Evolutionary conservation across 2,888 invertebrate species (phyloP).

Genomic region (Tipula unca): DNA sequence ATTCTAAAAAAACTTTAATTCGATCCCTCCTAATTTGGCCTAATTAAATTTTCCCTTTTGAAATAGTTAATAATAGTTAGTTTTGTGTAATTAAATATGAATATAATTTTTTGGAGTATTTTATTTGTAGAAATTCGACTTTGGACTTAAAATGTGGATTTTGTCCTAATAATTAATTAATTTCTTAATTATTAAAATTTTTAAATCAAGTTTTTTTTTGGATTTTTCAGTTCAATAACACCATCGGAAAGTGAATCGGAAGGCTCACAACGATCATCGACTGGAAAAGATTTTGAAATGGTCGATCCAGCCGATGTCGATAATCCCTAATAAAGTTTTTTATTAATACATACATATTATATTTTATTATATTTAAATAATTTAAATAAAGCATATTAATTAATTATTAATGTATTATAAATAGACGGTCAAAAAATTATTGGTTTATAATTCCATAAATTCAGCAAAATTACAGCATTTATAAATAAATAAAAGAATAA

Average conservation of each 20-base stretch:
- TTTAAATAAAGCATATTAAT: not conserved
- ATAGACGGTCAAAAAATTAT: not conserved
- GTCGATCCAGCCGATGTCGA: constrained; percentile 63
- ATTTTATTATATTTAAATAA: not conserved
- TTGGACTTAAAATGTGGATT: too few relatives aligned
- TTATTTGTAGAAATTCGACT: too few relatives aligned
- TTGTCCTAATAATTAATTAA: too few relatives aligned
- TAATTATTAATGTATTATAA: not conserved
- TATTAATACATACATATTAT: not conserved
- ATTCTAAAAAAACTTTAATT: too few relatives aligned
- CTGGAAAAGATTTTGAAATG: constrained; percentile 82
- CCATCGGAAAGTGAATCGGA: constrained; percentile 74
- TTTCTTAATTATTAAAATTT: too few relatives aligned
- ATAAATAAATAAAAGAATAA: not conserved
- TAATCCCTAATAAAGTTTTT: constrained; percentile 30
- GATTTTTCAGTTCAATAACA: constrained; percentile 24
- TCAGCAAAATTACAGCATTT: not conserved
- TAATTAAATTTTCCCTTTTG: too few relatives aligned
- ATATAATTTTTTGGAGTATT: too few relatives aligned
- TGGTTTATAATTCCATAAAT: not conserved
- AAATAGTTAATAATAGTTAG: too few relatives aligned
- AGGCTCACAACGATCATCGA: constrained; percentile 69
- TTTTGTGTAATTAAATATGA: too few relatives aligned
- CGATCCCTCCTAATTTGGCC: too few relatives aligned
- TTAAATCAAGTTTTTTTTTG: too few relatives aligned